These are phyloP conservation scores for Xylota segnis DNA, from an alignment of 2,888 invertebrate genomes.

Conservation along the genomic window DNA sequence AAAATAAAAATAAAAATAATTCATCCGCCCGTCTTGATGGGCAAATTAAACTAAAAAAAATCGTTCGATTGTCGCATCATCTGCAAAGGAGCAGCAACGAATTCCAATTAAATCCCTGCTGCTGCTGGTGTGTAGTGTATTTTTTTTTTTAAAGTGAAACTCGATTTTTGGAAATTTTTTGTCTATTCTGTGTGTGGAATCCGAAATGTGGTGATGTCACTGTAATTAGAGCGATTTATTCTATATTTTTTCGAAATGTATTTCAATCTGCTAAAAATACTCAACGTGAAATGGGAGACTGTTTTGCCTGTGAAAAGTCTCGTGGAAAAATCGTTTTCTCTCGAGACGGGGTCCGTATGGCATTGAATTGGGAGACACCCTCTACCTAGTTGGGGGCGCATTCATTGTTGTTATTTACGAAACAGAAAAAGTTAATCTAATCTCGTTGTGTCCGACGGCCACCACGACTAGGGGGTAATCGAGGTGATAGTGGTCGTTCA, in stretches of 20 bases:
- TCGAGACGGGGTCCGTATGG: not conserved
- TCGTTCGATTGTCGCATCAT: not conserved
- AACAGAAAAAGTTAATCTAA: conserved; percentile 34
- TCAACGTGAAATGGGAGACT: conserved; percentile 4
- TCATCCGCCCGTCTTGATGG: conserved; percentile 35
- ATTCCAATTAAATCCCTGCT: conserved; percentile 41
- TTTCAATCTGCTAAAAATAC: conserved; percentile 55
- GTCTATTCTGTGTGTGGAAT: conserved; percentile 29
- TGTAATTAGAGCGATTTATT: conserved; percentile 29
- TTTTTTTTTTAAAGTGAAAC: conserved; percentile 14
- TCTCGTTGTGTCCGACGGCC: conserved; percentile 10
- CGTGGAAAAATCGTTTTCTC: conserved; percentile 29
- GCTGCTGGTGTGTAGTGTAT: conserved; percentile 47
- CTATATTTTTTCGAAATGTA: conserved; percentile 22
- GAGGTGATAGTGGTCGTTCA: conserved; percentile 22
- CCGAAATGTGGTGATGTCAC: conserved; percentile 66
- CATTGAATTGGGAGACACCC: conserved; percentile 35
- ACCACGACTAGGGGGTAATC: not conserved
- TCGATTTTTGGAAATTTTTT: conserved; percentile 62
- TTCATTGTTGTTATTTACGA: conserved; percentile 40
- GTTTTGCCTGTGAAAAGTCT: conserved; percentile 18
- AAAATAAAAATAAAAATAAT: conserved; percentile 22
- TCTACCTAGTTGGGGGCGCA: conserved; percentile 30
- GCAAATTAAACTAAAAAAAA: conserved; percentile 23
- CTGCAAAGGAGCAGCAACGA: conserved; percentile 1